A percentile compares a stretch with the other conserved stretches of the same genome.
Conservation (phyloP, 2,888 invertebrate species). For the Odontocolon sp. region DNA sequence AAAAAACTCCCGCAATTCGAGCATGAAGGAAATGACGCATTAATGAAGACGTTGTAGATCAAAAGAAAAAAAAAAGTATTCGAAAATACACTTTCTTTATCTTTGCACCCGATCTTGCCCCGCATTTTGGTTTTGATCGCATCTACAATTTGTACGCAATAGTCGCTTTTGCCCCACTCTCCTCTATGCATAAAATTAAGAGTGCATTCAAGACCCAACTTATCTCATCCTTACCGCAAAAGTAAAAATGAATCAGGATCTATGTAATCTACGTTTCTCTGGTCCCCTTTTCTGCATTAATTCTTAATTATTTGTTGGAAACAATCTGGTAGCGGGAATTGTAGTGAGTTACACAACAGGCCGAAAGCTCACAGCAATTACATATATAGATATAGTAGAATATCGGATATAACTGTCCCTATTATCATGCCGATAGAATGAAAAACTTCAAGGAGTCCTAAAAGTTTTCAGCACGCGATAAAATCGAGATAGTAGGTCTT, state of each 20-base stretch:
- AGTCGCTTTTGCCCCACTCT: too few species aligned
- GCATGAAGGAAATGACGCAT: background rate
- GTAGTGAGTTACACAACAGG: background rate
- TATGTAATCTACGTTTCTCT: too few species aligned
- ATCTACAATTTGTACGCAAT: too few species aligned
- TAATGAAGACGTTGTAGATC: too few species aligned
- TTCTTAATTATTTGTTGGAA: conserved; percentile 6
- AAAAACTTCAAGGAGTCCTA: conserved; percentile 29
- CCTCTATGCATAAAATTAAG: too few species aligned
- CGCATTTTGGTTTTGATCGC: too few species aligned
- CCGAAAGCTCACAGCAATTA: background rate
- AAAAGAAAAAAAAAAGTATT: too few species aligned
- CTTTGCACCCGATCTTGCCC: too few species aligned
- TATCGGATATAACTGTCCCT: background rate
- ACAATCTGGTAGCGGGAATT: background rate
- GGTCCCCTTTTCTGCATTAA: background rate
- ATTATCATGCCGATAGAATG: conserved; percentile 23
- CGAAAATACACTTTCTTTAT: too few species aligned
- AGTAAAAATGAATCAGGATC: too few species aligned
- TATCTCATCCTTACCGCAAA: too few species aligned
- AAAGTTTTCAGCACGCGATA: conserved; percentile 24
- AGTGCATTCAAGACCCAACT: too few species aligned
- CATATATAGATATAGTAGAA: background rate
- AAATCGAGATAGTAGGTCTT: background rate
- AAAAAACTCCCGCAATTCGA: background rate